phyloP scores from a whole-genome alignment of 2,888 invertebrate genomes.

The Polietes domitor region DNA sequence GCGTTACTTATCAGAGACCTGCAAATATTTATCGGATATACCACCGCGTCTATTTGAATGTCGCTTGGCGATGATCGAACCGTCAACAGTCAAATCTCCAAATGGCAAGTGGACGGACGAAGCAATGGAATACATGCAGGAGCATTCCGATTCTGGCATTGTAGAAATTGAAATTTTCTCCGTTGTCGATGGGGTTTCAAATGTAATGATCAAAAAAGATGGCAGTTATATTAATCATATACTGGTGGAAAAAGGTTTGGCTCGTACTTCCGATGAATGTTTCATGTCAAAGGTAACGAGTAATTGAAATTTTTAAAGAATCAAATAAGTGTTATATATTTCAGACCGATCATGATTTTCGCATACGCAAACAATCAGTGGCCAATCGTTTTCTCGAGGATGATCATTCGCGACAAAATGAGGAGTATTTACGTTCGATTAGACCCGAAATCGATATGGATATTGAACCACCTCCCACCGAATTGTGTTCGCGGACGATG shows the following conservation, averaged over 20 bases:
- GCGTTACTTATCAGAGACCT: slow-evolving; percentile 77
- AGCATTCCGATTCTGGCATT: slow-evolving; percentile 76
- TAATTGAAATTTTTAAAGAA: neutral
- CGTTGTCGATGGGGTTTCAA: slow-evolving; percentile 87
- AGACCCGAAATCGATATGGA: slow-evolving; percentile 78
- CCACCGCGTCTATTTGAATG: slow-evolving; percentile 88
- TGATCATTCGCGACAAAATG: slow-evolving; percentile 73
- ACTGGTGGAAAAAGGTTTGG: slow-evolving; percentile 85
- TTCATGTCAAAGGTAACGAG: slow-evolving; percentile 86
- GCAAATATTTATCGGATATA: slow-evolving; percentile 71
- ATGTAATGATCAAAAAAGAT: slow-evolving; percentile 84
- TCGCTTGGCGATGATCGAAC: slow-evolving; percentile 86
- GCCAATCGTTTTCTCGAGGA: slow-evolving; percentile 67
- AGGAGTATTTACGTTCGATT: slow-evolving; percentile 75
- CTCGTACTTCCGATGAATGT: slow-evolving; percentile 87
- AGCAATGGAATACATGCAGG: slow-evolving; percentile 82
- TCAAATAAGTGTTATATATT: neutral
- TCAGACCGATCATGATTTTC: slow-evolving; percentile 84
- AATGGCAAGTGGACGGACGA: slow-evolving; percentile 84
- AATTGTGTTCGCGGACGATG: slow-evolving; percentile 71
- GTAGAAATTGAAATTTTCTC: slow-evolving; percentile 83
- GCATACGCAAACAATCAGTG: slow-evolving; percentile 80
- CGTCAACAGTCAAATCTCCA: slow-evolving; percentile 84
- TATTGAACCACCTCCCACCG: slow-evolving; percentile 74
- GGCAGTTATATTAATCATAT: slow-evolving; percentile 84